A percentile compares a stretch with the other conserved stretches of the same genome.
Evolutionary conservation across 2,797 vertebrate genomes (phyloP).

Genomic region (Tapirus indicus): DNA sequence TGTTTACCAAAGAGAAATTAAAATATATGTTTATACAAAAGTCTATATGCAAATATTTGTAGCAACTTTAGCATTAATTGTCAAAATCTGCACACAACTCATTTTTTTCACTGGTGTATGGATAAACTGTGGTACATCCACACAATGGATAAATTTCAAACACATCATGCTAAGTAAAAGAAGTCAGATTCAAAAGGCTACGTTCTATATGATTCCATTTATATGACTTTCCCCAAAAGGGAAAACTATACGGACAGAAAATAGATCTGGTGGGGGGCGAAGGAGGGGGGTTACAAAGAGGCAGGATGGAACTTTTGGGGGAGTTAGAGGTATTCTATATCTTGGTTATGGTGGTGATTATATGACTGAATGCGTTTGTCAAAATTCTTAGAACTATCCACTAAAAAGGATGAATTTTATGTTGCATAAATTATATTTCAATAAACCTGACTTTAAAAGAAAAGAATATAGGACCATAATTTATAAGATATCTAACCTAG

Average conservation of each 20-base stretch:
- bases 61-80: not conserved
- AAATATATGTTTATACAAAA: not conserved
- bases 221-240: not conserved
- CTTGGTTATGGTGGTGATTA: not conserved
- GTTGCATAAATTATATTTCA: not conserved
- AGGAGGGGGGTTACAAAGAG: not conserved
- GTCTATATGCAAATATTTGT: not conserved
- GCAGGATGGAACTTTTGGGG: not conserved
- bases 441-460: not conserved
- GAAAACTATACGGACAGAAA: not conserved
- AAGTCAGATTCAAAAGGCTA: not conserved
- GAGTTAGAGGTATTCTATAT: not conserved
- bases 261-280: not conserved
- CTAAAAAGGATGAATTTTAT: not conserved
- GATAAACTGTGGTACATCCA: not conserved
- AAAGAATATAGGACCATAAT: not conserved
- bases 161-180: not conserved
- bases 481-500: not conserved
- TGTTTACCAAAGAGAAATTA: constrained; percentile 3
- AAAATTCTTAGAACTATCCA: not conserved
- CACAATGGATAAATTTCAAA: not conserved
- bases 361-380: not conserved
- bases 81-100: not conserved
- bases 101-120: not conserved
- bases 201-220: not conserved